A percentile compares a stretch with the other conserved stretches of the same genome.
Evolutionary conservation across 2,797 vertebrate genomes (phyloP).

Genomic region (Austrolebias charrua): DNA sequence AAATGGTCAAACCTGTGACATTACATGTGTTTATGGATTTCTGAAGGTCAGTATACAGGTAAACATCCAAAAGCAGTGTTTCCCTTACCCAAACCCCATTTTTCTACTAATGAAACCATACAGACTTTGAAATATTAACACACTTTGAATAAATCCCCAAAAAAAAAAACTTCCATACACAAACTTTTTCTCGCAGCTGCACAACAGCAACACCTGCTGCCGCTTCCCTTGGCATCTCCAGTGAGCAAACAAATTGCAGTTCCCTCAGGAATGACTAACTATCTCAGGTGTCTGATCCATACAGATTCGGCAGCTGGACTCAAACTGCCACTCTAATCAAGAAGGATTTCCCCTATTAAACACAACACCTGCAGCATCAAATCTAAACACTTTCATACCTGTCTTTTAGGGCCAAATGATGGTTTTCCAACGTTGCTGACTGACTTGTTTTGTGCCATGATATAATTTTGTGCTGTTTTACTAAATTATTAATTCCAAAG

Average conservation of each 20-base stretch:
- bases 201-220: slow-evolving; percentile 70
- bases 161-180: no score
- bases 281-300: slow-evolving; percentile 62
- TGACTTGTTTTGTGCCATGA: not conserved
- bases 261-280: slow-evolving; percentile 65
- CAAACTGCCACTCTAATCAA: slow-evolving; percentile 49
- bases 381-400: slow-evolving; percentile 7
- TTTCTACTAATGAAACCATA: not conserved
- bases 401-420: slow-evolving; percentile 1
- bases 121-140: no score
- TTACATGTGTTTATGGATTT: no score
- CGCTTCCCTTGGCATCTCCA: slow-evolving; percentile 26
- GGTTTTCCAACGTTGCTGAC: not conserved
- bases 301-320: slow-evolving; percentile 65
- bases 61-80: no score
- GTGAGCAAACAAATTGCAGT: slow-evolving; percentile 56
- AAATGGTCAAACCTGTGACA: no score
- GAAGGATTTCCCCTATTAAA: slow-evolving; percentile 52
- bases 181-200: slow-evolving; percentile 19
- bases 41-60: no score
- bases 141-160: not conserved
- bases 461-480: not conserved
- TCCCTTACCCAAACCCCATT: not conserved
- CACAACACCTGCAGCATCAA: slow-evolving; percentile 48
- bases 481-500: not conserved